Conservation (phyloP, 2,797 vertebrate genomes). For the Poeciliopsis infans region DNA sequence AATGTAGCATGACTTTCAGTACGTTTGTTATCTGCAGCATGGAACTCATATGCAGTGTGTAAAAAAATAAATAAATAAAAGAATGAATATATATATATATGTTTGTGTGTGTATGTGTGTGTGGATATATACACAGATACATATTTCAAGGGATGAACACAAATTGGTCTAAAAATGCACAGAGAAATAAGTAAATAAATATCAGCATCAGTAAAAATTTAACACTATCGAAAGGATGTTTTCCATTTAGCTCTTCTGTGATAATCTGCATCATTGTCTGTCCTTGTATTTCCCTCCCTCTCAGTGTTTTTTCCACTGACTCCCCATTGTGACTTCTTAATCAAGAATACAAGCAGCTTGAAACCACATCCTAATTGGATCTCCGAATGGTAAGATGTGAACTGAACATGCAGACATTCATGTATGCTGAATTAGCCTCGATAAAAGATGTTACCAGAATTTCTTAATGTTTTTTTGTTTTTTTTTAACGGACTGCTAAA, state of each 20-base stretch:
- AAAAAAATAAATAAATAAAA: too few relatives aligned
- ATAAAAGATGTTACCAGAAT: background rate
- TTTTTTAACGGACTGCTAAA: background rate
- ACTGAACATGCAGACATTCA: slow-evolving; percentile 37
- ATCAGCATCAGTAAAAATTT: slow-evolving; percentile 16
- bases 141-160: background rate
- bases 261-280: slow-evolving; percentile 36
- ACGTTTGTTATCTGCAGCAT: background rate
- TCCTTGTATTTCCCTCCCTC: slow-evolving; percentile 40
- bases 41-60: too few relatives aligned
- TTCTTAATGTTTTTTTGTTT: too few relatives aligned
- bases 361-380: slow-evolving; percentile 52
- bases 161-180: background rate
- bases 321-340: slow-evolving; percentile 42
- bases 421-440: slow-evolving; percentile 6
- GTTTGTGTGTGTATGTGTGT: background rate
- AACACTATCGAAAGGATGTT: slow-evolving; percentile 17
- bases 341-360: slow-evolving; percentile 53
- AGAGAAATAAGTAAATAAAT: background rate
- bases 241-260: slow-evolving; percentile 25
- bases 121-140: background rate
- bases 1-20: background rate
- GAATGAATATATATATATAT: too few relatives aligned
- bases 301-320: slow-evolving; percentile 22
- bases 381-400: slow-evolving; percentile 33